phyloP scores from a whole-genome alignment of 2,888 invertebrate genomes.

The Cataglyphis albicans region DNA sequence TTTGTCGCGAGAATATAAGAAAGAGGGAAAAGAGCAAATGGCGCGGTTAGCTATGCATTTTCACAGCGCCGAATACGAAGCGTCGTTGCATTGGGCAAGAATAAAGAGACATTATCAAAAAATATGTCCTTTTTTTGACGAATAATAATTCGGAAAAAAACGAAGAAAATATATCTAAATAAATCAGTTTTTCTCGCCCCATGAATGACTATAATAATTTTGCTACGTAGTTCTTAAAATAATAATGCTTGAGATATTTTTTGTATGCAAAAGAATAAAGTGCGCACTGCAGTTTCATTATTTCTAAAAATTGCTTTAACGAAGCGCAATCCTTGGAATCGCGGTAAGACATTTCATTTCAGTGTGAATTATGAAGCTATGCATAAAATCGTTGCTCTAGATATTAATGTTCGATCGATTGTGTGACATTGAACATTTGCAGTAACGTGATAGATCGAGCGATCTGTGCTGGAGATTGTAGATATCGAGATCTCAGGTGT shows the following conservation, averaged over 20 bases:
- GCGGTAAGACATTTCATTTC: neutral
- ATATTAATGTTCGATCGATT: slow-evolving; percentile 38
- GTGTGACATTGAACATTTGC: slow-evolving; percentile 47
- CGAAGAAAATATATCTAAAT: neutral
- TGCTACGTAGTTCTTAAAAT: neutral
- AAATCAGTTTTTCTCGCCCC: neutral
- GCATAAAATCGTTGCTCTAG: slow-evolving; percentile 21
- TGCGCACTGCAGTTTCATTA: neutral
- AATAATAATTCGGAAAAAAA: neutral
- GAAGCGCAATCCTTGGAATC: neutral
- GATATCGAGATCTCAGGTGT: slow-evolving; percentile 43
- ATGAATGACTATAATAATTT: neutral
- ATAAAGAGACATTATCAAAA: neutral
- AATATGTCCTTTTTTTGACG: neutral
- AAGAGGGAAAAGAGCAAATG: slow-evolving; percentile 83
- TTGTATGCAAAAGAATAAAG: neutral
- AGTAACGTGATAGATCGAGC: slow-evolving; percentile 19
- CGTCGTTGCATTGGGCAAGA: neutral
- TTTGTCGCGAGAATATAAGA: slow-evolving; percentile 81
- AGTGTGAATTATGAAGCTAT: neutral
- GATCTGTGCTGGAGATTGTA: slow-evolving; percentile 32
- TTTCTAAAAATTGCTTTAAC: neutral
- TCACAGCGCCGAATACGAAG: slow-evolving; percentile 26
- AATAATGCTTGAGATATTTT: neutral
- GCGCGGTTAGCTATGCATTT: slow-evolving; percentile 81